Conservation (phyloP, 2,888 invertebrate genomes). For the Ferrisia virgata region DNA sequence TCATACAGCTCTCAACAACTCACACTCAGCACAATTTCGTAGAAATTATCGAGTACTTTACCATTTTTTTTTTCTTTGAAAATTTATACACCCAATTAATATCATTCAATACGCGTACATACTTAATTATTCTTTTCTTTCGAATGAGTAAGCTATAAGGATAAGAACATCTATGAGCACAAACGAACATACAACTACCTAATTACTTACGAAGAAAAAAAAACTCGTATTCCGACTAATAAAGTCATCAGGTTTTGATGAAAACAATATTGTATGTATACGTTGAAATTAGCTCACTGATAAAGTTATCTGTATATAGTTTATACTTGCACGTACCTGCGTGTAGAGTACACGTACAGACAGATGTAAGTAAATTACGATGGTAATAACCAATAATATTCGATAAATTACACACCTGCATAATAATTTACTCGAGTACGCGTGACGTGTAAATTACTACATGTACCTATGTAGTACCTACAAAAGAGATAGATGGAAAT, state of each 20-base stretch:
- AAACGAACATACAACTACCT: too few species aligned
- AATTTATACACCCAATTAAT: too few species aligned
- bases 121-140: too few species aligned
- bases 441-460: not conserved
- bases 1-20: too few species aligned
- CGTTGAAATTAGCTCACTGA: not conserved
- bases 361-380: not conserved
- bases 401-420: not conserved
- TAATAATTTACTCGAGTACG: not conserved
- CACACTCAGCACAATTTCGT: too few species aligned
- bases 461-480: not conserved
- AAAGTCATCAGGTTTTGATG: not conserved
- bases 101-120: too few species aligned
- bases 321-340: too few species aligned
- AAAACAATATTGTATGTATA: not conserved
- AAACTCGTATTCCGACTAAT: not conserved
- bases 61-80: too few species aligned
- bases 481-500: too few species aligned
- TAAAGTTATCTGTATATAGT: not conserved
- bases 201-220: not conserved
- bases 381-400: not conserved
- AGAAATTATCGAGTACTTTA: too few species aligned
- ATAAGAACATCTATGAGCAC: too few species aligned
- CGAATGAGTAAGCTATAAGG: too few species aligned
- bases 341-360: not conserved